Percentiles rank a stretch among this genome's conserved stretches.
Evolutionary conservation across 35 echinoderm and acorn worm genomes (phyloP).

Genomic region (Apostichopus californicus): DNA sequence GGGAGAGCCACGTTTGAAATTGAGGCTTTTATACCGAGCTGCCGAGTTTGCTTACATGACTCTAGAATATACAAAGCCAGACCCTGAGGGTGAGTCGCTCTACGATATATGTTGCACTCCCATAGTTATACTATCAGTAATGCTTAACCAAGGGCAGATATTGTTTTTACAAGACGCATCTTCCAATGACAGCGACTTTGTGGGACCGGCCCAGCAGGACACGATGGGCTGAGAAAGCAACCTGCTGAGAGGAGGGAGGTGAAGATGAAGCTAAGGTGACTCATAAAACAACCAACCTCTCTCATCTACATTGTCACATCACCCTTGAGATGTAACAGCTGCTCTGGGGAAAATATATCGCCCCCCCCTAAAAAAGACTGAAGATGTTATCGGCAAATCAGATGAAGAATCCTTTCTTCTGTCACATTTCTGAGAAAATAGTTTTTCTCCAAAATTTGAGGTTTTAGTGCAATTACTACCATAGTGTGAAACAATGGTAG

Average conservation of each 20-base stretch:
- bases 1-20: not conserved
- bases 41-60: not conserved
- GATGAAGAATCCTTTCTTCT: not conserved
- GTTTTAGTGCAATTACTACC: slow-evolving; percentile 22
- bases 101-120: not conserved
- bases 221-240: slow-evolving; percentile 22
- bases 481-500: slow-evolving; percentile 38
- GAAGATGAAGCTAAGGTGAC: slow-evolving; percentile 10
- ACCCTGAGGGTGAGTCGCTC: slow-evolving; percentile 34
- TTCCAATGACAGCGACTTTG: slow-evolving; percentile 28
- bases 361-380: not conserved
- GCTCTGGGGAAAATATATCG: not conserved
- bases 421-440: slow-evolving; percentile 28
- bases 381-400: not conserved
- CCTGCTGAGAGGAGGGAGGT: not conserved
- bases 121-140: not conserved
- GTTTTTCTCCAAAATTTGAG: not conserved
- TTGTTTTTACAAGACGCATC: slow-evolving; percentile 49
- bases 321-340: slow-evolving; percentile 35
- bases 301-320: slow-evolving; percentile 29
- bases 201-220: slow-evolving; percentile 33
- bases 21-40: not conserved
- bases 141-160: not conserved
- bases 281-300: slow-evolving; percentile 23
- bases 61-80: not conserved